A percentile compares a stretch with the other conserved stretches of the same genome.
phyloP scores from a whole-genome alignment of 2,888 invertebrate genomes.

The Agriopis leucophaearia region DNA sequence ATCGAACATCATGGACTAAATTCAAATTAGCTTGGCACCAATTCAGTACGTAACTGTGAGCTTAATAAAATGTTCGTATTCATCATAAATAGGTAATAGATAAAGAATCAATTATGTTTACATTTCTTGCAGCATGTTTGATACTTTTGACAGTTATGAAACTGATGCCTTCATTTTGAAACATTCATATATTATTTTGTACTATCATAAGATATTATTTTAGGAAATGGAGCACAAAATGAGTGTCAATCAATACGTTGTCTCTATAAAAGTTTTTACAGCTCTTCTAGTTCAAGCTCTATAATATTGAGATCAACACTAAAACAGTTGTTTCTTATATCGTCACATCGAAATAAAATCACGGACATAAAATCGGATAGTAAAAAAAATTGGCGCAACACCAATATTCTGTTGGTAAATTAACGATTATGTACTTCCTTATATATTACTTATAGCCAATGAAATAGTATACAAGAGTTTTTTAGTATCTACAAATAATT shows the following conservation, averaged over 20 bases:
- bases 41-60: no score
- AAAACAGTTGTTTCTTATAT: slow-evolving; percentile 26
- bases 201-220: not conserved
- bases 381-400: slow-evolving; percentile 32
- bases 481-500: no score
- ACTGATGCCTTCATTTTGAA: no score
- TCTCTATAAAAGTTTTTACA: slow-evolving; percentile 20
- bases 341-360: slow-evolving; percentile 19
- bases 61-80: no score
- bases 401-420: slow-evolving; percentile 23
- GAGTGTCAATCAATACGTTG: not conserved
- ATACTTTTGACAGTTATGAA: no score
- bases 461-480: not conserved
- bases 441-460: not conserved
- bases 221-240: not conserved
- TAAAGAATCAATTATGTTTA: no score
- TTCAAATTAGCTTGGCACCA: no score
- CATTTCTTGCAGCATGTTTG: no score
- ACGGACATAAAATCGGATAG: slow-evolving; percentile 17
- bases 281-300: slow-evolving; percentile 24
- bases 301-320: slow-evolving; percentile 18
- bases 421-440: slow-evolving; percentile 18
- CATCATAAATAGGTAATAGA: no score
- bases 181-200: not conserved
- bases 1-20: no score